Conservation (phyloP, 2,797 vertebrate species). For the Syngnathus rostellatus region DNA sequence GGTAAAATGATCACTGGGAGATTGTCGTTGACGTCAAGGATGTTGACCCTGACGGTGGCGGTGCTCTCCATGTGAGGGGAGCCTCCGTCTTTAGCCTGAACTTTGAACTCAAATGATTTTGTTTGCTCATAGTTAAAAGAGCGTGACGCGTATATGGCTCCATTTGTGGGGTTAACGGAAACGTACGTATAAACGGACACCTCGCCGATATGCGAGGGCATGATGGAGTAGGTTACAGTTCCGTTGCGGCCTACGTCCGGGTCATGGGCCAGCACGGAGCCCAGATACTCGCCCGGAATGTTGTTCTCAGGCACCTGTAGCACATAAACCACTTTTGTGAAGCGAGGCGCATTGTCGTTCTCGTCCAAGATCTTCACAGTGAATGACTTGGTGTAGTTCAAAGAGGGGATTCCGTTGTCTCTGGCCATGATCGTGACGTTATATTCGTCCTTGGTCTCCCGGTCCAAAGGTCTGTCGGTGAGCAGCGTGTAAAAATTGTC, state of each 20-base stretch:
- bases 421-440: conserved; percentile 95
- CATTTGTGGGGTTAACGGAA: conserved; percentile 96
- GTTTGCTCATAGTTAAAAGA: conserved; percentile 98
- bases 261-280: conserved; percentile 91
- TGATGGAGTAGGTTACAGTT: conserved; percentile 90
- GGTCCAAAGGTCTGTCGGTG: conserved; percentile 87
- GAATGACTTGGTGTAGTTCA: conserved; percentile 94
- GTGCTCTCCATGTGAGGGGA: conserved; percentile 94
- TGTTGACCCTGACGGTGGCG: conserved; percentile 83
- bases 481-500: conserved; percentile 96
- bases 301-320: conserved; percentile 97
- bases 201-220: conserved; percentile 89
- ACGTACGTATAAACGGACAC: conserved; percentile 97
- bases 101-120: conserved; percentile 95
- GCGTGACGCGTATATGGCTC: conserved; percentile 93
- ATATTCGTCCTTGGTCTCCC: conserved; percentile 92
- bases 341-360: conserved; percentile 94
- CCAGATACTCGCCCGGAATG: conserved; percentile 94
- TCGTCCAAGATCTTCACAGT: conserved; percentile 91
- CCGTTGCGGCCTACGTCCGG: conserved; percentile 94
- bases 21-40: conserved; percentile 95
- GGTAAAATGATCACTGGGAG: conserved; percentile 92
- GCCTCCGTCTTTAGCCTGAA: conserved; percentile 92
- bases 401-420: conserved; percentile 87
- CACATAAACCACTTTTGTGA: conserved; percentile 87